Conservation (phyloP, 2,888 invertebrate genomes). For the Salticus scenicus region DNA sequence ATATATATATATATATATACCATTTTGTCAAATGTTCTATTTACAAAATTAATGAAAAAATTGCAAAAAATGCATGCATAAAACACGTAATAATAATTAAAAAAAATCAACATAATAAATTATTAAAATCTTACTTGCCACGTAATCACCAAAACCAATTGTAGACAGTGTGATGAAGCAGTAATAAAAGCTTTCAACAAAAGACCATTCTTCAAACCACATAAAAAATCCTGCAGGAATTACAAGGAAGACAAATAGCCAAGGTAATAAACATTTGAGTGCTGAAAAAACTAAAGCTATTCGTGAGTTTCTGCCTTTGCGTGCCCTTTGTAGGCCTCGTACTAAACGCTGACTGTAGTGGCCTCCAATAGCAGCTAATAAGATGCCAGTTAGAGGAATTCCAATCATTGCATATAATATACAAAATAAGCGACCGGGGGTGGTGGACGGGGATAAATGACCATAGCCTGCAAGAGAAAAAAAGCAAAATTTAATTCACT, state of each 20-base stretch:
- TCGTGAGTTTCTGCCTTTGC: slow-evolving; percentile 73
- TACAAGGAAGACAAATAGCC: slow-evolving; percentile 89
- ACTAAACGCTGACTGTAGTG: slow-evolving; percentile 79
- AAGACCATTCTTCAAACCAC: slow-evolving; percentile 90
- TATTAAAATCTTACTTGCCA: slow-evolving; percentile 83
- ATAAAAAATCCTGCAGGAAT: slow-evolving; percentile 89
- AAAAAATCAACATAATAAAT: too few relatives aligned
- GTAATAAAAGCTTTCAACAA: slow-evolving; percentile 88
- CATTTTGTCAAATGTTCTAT: too few relatives aligned
- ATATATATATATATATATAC: too few relatives aligned
- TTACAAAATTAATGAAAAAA: too few relatives aligned
- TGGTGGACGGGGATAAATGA: slow-evolving; percentile 89
- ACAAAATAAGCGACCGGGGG: slow-evolving; percentile 87
- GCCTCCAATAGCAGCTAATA: slow-evolving; percentile 87
- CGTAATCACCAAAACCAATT: slow-evolving; percentile 94
- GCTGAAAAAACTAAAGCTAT: slow-evolving; percentile 87
- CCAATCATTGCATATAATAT: slow-evolving; percentile 91
- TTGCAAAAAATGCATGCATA: too few relatives aligned
- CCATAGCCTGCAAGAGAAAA: slow-evolving; percentile 84
- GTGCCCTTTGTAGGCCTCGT: slow-evolving; percentile 54
- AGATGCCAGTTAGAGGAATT: slow-evolving; percentile 86
- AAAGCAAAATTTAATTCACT: background rate
- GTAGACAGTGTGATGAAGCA: slow-evolving; percentile 79
- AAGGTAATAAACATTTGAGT: slow-evolving; percentile 89
- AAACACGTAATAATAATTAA: too few relatives aligned